Evolutionary conservation across 2,888 invertebrate species (phyloP).

Genomic region (Coleophora flavipennella): DNA sequence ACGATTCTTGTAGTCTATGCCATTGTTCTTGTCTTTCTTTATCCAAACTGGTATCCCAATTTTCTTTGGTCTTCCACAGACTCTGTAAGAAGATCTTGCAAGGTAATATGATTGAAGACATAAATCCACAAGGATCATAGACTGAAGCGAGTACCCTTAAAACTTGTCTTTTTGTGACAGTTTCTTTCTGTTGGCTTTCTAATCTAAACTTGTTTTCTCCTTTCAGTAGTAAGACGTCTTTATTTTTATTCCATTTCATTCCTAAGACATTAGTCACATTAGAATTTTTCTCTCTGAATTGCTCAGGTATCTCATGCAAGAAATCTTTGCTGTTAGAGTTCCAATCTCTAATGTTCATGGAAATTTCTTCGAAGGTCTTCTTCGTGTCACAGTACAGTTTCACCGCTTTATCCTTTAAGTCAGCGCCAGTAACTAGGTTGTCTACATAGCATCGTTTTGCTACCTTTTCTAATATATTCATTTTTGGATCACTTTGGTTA

Average conservation of each 20-base stretch:
- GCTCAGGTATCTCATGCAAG: slow-evolving; percentile 2
- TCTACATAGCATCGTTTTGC: slow-evolving; percentile 10
- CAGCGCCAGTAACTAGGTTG: slow-evolving; percentile 3
- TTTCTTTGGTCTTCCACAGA: slow-evolving; percentile 3
- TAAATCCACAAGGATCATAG: slow-evolving; percentile 5
- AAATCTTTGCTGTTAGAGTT: slow-evolving; percentile 8
- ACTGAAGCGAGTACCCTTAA: slow-evolving; percentile 2
- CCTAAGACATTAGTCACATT: background rate
- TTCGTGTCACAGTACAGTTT: slow-evolving; percentile 3
- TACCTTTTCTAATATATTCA: background rate
- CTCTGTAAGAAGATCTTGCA: slow-evolving; percentile 3
- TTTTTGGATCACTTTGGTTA: background rate
- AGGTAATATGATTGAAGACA: slow-evolving; percentile 1
- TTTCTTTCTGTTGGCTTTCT: too few relatives aligned
- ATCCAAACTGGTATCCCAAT: slow-evolving; percentile 1
- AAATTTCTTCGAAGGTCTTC: slow-evolving; percentile 3
- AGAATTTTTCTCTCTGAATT: too few relatives aligned
- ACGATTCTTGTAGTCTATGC: background rate
- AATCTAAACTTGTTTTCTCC: background rate
- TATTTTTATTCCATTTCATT: background rate
- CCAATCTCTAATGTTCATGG: slow-evolving; percentile 12
- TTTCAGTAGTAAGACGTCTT: background rate
- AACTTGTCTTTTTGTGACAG: slow-evolving; percentile 2
- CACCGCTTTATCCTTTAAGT: background rate
- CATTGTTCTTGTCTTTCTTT: background rate